phyloP scores from a whole-genome alignment of 2,113 vertebrate genomes.

The Eretmochelys imbricata region DNA sequence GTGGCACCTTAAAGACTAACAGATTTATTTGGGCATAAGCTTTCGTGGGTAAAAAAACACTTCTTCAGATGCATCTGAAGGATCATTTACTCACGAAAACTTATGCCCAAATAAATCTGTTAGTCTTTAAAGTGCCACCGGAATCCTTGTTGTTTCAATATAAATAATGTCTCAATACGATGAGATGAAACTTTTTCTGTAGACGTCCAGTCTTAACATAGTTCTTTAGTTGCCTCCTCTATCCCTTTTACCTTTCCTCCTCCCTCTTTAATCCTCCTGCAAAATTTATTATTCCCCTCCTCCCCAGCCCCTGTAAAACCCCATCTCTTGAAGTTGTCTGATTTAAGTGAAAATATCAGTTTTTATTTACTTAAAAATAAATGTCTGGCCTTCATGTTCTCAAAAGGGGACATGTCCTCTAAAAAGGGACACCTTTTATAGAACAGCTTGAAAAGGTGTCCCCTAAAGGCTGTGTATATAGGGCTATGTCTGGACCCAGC shows the following conservation, averaged over 20 bases:
- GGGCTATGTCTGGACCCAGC: not conserved
- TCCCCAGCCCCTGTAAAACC: not conserved
- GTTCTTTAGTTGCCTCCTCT: not conserved
- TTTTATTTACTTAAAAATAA: not conserved
- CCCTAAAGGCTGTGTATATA: not conserved
- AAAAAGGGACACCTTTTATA: no score
- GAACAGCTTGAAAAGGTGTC: not conserved
- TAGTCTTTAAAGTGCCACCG: no score
- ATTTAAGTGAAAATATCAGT: not conserved
- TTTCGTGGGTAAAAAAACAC: no score
- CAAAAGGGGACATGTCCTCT: no score
- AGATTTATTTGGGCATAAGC: no score
- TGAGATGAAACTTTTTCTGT: not conserved
- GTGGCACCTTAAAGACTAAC: no score
- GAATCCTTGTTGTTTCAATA: no score
- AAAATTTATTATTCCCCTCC: not conserved
- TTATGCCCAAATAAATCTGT: no score
- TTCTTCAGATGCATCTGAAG: no score
- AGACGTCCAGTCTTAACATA: not conserved
- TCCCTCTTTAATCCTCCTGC: not conserved
- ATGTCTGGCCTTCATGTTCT: no score
- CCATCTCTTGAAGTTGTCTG: not conserved
- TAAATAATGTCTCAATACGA: not conserved
- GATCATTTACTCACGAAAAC: no score
- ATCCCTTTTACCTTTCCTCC: not conserved